Evolutionary conservation across 2,888 invertebrate genomes (phyloP).

Genomic region (Papilio protenor): DNA sequence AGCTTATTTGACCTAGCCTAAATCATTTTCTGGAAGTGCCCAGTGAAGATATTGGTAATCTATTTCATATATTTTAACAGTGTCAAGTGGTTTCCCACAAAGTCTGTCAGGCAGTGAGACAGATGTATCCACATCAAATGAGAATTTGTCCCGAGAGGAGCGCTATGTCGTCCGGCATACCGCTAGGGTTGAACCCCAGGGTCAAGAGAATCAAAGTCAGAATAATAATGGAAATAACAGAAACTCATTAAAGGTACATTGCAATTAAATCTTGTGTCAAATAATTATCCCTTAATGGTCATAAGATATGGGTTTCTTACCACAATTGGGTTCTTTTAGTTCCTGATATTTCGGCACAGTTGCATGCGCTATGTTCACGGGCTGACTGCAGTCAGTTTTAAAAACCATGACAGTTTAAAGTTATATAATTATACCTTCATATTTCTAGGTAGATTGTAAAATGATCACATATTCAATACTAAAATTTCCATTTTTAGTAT

Average conservation of each 20-base stretch:
- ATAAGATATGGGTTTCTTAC: too few species aligned
- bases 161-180: slow-evolving; percentile 92
- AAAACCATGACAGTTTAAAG: too few species aligned
- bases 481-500: too few species aligned
- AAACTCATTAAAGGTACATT: slow-evolving; percentile 84
- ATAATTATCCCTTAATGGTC: not conserved
- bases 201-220: slow-evolving; percentile 90
- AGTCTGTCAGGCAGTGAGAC: slow-evolving; percentile 95
- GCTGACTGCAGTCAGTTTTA: too few species aligned
- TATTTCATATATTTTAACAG: slow-evolving; percentile 53
- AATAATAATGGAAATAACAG: slow-evolving; percentile 78
- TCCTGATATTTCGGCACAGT: too few species aligned
- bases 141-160: slow-evolving; percentile 94
- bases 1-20: too few species aligned
- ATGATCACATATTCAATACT: too few species aligned
- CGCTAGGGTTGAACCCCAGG: slow-evolving; percentile 95
- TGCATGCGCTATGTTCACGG: too few species aligned
- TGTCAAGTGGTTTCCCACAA: slow-evolving; percentile 86
- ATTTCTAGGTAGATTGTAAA: not conserved
- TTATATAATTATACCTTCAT: not conserved
- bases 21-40: too few species aligned
- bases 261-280: not conserved
- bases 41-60: not conserved
- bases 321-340: too few species aligned
- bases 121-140: slow-evolving; percentile 95